These are phyloP conservation scores for Cryptops parisi DNA, from an alignment of 2,888 invertebrate genomes.

Conservation along the genomic window DNA sequence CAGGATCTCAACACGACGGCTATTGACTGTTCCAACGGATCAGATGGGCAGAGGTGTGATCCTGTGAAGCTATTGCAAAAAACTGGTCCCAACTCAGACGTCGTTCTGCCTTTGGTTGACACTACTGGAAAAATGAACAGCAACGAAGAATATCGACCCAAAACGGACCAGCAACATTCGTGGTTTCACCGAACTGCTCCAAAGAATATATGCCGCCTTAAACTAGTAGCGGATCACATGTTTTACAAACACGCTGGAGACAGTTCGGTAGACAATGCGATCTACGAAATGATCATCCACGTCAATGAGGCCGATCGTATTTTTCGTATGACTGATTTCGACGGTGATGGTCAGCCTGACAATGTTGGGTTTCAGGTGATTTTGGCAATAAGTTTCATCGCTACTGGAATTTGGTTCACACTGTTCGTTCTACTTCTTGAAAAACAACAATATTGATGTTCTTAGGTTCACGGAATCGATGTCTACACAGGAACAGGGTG, in stretches of 20 bases:
- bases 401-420: too few relatives aligned
- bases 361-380: conserved; percentile 25
- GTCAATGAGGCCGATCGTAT: conserved; percentile 25
- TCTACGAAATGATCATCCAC: conserved; percentile 23
- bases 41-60: background rate
- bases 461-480: background rate
- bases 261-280: background rate
- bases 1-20: conserved; percentile 7
- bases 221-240: conserved; percentile 27
- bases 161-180: background rate
- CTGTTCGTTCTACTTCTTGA: too few relatives aligned
- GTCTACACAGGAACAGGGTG: background rate
- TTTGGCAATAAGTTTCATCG: too few relatives aligned
- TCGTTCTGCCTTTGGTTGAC: background rate
- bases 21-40: conserved; percentile 1
- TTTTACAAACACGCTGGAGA: conserved; percentile 22
- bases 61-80: background rate
- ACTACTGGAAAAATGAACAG: background rate
- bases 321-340: conserved; percentile 27
- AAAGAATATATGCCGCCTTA: conserved; percentile 19
- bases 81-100: background rate
- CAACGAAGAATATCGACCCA: background rate
- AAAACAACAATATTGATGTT: background rate
- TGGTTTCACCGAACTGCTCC: background rate
- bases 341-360: conserved; percentile 26